Percentiles rank a stretch among this genome's conserved stretches.
phyloP scores from a whole-genome alignment of 2,113 vertebrate species.

The Ophthalmolycus amberensis region DNA sequence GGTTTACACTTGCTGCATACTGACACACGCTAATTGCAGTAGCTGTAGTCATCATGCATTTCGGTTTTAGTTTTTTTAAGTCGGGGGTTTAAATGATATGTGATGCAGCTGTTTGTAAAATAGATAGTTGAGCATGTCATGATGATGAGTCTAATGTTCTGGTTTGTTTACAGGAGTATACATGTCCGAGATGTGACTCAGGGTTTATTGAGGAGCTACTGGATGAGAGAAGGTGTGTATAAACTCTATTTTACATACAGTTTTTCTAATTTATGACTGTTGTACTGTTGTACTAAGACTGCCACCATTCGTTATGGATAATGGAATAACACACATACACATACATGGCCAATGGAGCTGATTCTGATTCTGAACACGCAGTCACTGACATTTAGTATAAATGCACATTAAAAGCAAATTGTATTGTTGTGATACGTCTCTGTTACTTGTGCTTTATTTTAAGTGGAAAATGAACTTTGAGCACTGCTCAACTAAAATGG shows the following conservation, averaged over 20 bases:
- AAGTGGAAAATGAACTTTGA: neutral
- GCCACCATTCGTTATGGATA: neutral
- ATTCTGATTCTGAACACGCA: neutral
- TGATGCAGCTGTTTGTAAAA: neutral
- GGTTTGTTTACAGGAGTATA: conserved; percentile 89
- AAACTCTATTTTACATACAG: neutral
- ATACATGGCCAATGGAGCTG: neutral
- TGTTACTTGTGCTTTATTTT: neutral
- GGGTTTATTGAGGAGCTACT: conserved; percentile 96
- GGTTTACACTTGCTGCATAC: neutral
- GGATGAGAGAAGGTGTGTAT: conserved; percentile 89
- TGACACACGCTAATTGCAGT: neutral
- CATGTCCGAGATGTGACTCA: conserved; percentile 94
- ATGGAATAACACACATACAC: neutral
- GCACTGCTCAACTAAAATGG: neutral
- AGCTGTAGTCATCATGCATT: neutral
- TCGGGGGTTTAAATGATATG: neutral
- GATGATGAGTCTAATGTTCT: neutral
- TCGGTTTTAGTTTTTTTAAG: neutral
- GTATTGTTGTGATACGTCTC: neutral
- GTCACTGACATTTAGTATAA: neutral
- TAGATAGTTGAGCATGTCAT: neutral
- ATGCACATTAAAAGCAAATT: neutral
- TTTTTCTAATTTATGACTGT: neutral
- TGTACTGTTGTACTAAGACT: neutral